Evolutionary conservation across 1,140 invertebrate species (phyloP).

Genomic region (Melanaphis sacchari): DNA sequence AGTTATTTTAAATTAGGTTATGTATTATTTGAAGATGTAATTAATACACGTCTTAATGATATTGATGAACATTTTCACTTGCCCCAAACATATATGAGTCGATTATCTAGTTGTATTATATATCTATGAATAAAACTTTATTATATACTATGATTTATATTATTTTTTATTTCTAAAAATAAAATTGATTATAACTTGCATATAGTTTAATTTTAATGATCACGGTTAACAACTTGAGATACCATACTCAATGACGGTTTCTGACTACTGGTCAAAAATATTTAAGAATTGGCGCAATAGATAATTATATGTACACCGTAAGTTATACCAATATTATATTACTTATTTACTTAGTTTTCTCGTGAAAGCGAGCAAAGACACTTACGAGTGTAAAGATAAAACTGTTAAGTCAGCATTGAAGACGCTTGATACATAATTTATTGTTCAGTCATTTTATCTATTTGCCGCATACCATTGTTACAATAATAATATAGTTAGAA

Average conservation of each 20-base stretch:
- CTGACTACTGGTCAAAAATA: neutral
- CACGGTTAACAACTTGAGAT: neutral
- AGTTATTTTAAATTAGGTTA: too few relatives aligned
- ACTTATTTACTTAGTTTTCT: neutral
- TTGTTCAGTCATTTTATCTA: neutral
- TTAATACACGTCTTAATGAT: too few relatives aligned
- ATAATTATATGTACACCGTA: neutral
- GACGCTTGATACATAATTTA: neutral
- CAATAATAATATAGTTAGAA: neutral
- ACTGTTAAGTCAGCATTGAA: neutral
- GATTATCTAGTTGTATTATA: too few relatives aligned
- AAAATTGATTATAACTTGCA: neutral
- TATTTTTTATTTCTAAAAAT: neutral
- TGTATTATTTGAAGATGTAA: too few relatives aligned
- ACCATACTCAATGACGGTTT: neutral
- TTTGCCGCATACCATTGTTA: neutral
- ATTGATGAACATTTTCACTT: too few relatives aligned
- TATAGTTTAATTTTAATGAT: neutral
- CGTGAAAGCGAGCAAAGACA: neutral
- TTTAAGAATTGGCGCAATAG: neutral
- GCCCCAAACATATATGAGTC: too few relatives aligned
- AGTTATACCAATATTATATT: neutral
- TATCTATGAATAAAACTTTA: too few relatives aligned
- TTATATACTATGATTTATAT: too few relatives aligned
- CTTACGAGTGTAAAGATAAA: neutral